Evolutionary conservation across 2,113 vertebrate species (phyloP), one percentile per base, ranked within the genome.

Genomic region (Paramisgurnus dabryanus): DNA sequence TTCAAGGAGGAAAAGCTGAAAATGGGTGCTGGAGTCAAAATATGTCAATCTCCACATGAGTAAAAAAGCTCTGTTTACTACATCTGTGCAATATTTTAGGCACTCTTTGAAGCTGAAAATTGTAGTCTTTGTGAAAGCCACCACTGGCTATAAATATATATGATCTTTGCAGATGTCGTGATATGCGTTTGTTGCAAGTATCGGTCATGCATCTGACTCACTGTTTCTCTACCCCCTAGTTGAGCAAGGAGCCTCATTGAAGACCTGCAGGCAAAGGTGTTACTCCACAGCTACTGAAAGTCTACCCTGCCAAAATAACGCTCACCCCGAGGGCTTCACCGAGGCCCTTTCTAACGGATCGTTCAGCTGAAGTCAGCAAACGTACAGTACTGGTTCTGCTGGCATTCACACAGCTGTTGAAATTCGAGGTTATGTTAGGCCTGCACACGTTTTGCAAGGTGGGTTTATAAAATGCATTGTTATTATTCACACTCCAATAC

Each of bases 221-320:
- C 10, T 66, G 2, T 53, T 34, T 77, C 63, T 41, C 34, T 55
- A 34, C 27, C 47, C 47, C 22, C 43, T 11, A 50, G 34, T 67
- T 75, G 22, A 27, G 15, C 53, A 63, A 60, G 10, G n/a, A 79
- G 57, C 63, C 71, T 76, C 70, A 41, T 11, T 8, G 40, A 80
- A 80, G 41, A 34, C 47, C 84, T 85, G 61, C 17, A 85, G 72
- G 71, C 79, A 41, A n/a, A 82, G 80, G 80, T 75, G 84, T 80
- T 74, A 18, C 61, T 58, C 45, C 41, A 55, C 43, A 74, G 50
- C 61, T 84, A 47, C 43, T 41, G 81, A 47, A 70, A 34, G n/a
- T 61, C 17, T 17, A 39, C 50, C 9, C 13, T 70, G 66, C 71
- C 80, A 82, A 47, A 80, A 69, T 49, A 61, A 50, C 73, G 69